These are phyloP conservation scores for Hystrix cristata DNA, from an alignment of 2,113 vertebrate species.

Conservation along the genomic window DNA sequence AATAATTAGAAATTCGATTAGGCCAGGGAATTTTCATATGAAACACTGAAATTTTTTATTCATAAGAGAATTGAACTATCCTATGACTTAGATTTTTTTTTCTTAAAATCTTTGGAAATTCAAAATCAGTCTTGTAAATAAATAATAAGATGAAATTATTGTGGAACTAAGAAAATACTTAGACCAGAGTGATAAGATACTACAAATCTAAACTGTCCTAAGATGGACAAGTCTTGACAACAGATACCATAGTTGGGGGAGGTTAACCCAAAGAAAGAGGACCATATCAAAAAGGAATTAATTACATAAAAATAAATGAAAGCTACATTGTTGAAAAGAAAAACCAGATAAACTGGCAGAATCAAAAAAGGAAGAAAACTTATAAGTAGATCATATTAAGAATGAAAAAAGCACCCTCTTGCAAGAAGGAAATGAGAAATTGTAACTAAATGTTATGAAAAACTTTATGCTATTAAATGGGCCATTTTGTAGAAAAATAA, in stretches of 20 bases:
- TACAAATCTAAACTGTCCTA: neutral
- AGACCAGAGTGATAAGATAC: neutral
- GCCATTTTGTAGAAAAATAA: constrained; percentile 34
- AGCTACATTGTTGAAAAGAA: neutral
- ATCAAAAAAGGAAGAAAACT: neutral
- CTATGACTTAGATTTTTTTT: neutral
- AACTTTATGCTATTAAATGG: neutral
- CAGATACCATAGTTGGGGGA: neutral
- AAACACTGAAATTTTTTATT: constrained; percentile 45
- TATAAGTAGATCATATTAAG: constrained; percentile 10
- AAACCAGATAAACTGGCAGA: neutral
- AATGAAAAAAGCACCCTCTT: neutral
- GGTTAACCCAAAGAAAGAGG: constrained; percentile 18
- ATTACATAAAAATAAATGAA: constrained; percentile 26
- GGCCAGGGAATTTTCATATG: neutral
- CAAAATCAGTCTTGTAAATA: neutral
- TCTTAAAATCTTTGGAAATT: constrained; percentile 49
- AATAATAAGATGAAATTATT: constrained; percentile 14
- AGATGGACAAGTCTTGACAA: neutral
- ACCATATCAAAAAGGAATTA: constrained; percentile 12
- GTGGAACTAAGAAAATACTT: constrained; percentile 9
- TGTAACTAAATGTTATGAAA: neutral
- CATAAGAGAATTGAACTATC: neutral
- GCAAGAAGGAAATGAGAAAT: neutral
- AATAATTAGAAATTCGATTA: neutral